Evolutionary conservation across 2,797 vertebrate species (phyloP), one percentile per base, ranked within the genome.

Genomic region (Lutjanus argentimaculatus): DNA sequence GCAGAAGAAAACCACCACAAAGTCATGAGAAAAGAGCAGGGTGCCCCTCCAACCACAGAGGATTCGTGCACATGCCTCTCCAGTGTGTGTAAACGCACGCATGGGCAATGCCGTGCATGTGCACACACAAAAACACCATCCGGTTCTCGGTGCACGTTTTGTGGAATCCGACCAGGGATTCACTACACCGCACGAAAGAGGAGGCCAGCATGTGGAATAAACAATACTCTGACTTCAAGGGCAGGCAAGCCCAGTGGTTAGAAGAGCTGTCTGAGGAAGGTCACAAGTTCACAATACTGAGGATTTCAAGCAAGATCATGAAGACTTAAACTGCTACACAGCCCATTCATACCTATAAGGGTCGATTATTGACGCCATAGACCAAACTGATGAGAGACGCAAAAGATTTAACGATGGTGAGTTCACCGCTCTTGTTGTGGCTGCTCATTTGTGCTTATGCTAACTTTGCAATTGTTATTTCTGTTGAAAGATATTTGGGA

Each of bases 1-100:
- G 91, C 85, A 90, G 43, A 61, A 75, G 80, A 57, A 80, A 91
- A 91, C 75, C 93, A 92, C 91, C 75, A 81, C 80, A 91, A 88
- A 93, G 90, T 81, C 40, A 16, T 72, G 72, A 81, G 80, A 86
- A 87, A 89, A 90, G 80, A 87, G 75, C 70, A 68, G 77, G 74
- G 85, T 90, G 80, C 83, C 90, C 88, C 86, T 83, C 74, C 45
- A n/a, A 85, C 87, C 88, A 11, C 85, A 80, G 79, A 55, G 81
- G 15, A n/a, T 51, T 52, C 10, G 65, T 59, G 45, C 82, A 56
- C 67, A 71, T 17, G 61, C 68, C 12, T 43, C 75, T 53, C 19
- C 67, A 67, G 56, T 58, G 70, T 46, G 72, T 52, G 45, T 74
- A 25, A 80, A 76, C 74, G 52, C 58, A 42, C 1, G 8, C 16